phyloP scores from a whole-genome alignment of 2,797 vertebrate species.

The Oreortyx pictus region DNA sequence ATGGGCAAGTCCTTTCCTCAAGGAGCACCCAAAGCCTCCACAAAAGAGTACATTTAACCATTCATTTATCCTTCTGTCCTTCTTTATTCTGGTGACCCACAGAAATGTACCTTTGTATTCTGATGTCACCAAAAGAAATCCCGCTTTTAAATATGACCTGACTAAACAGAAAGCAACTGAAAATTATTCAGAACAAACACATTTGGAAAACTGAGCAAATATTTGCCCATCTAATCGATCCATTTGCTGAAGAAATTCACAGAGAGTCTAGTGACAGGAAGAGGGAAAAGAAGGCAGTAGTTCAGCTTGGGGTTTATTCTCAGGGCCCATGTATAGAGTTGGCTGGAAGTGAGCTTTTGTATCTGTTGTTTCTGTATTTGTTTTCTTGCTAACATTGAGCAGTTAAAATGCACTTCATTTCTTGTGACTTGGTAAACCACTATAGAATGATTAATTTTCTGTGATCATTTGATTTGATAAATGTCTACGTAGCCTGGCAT shows the following conservation, averaged over 20 bases:
- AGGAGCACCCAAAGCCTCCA: neutral
- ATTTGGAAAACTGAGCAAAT: conserved; percentile 76
- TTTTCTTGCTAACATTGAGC: neutral
- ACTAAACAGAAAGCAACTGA: conserved; percentile 64
- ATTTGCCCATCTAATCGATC: conserved; percentile 76
- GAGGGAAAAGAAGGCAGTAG: conserved; percentile 63
- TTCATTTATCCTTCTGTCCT: neutral
- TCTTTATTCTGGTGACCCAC: neutral
- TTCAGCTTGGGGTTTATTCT: neutral
- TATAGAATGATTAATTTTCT: conserved; percentile 66
- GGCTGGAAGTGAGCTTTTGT: neutral
- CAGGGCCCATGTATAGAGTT: neutral
- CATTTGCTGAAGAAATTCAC: conserved; percentile 84
- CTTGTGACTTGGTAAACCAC: conserved; percentile 38
- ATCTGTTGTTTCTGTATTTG: accelerated
- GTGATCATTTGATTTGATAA: conserved; percentile 63
- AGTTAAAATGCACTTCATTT: conserved; percentile 23
- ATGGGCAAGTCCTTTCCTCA: neutral
- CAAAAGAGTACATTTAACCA: neutral
- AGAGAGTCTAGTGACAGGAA: conserved; percentile 64
- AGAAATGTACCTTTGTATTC: neutral
- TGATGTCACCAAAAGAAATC: neutral
- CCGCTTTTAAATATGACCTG: neutral
- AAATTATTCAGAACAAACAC: conserved; percentile 67
- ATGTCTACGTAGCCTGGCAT: conserved; percentile 27